phyloP scores from a whole-genome alignment of 2,797 vertebrate species.

The Vultur gryphus region DNA sequence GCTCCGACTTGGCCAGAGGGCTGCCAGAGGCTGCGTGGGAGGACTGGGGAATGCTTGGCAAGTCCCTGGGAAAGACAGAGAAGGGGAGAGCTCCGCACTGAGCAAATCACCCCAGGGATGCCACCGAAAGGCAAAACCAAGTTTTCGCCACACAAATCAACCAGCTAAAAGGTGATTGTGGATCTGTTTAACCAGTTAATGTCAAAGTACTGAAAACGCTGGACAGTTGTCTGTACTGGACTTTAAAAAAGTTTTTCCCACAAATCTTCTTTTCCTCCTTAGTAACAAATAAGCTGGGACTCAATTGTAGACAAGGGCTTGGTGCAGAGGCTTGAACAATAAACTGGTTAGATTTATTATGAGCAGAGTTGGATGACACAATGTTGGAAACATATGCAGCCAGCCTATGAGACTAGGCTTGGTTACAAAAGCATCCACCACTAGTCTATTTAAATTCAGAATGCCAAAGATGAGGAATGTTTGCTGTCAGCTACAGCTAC shows the following conservation, averaged over 20 bases:
- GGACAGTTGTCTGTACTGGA: background rate
- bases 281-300: background rate
- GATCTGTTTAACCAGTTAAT: background rate
- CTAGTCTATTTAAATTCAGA: background rate
- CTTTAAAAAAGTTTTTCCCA: background rate
- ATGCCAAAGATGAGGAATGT: background rate
- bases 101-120: background rate
- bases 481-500: background rate
- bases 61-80: background rate
- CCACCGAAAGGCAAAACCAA: background rate
- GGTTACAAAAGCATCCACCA: background rate
- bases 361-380: background rate
- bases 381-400: background rate
- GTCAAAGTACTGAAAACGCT: background rate
- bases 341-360: background rate
- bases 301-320: background rate
- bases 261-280: background rate
- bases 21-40: background rate
- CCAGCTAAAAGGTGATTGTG: background rate
- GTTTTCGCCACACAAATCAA: background rate
- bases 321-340: background rate
- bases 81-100: background rate
- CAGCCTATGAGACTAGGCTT: background rate
- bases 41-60: background rate
- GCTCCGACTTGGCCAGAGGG: background rate